Evolutionary conservation across 2,797 vertebrate species (phyloP), one percentile per base, ranked within the genome.

Genomic region (Spinus pinus): DNA sequence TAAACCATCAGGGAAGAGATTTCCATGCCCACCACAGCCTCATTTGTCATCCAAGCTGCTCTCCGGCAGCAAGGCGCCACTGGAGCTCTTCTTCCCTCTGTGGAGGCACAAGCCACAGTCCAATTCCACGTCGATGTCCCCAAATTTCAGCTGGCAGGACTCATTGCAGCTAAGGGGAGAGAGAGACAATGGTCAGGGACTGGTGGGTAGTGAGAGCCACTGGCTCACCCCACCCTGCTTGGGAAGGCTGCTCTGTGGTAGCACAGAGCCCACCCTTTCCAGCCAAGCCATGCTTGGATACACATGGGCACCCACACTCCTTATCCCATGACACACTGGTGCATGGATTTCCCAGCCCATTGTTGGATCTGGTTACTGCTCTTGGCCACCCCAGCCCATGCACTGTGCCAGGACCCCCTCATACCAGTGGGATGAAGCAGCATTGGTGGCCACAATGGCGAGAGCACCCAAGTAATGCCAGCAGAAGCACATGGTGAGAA

Each of bases 401-500:
- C 46, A 5, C 2, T 3, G 49, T 31, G 21, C 44, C 2, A 7
- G 44, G 15, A 41, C 19, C 49, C 35, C 56, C 25, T 98, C 98
- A 66, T 98, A 99, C 99, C 98, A 98, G 96, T 94, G 98, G 80
- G 98, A 97, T 0, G 93, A 70, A 5, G 91, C 92, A 6, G 98
- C 97, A 37, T 96, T 98, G 42, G 67, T 93, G 9, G 93, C 81
- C 58, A 98, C 87, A 14, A 98, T 60, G 9, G 98, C 53, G 18
- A 99, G 39, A 16, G 98, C 98, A 0, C 96, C 96, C 2, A 97
- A 51, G 9, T 98, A 97, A 95, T 99, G 99, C 99, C 99, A 99
- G 96, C 98, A 99, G 98, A 98, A 99, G 91, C 99, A 99, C 98
- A 99, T 98, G 31, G 99, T 99, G 95, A 99, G 94, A 44, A 99